Conservation (phyloP, 2,113 vertebrate species). For the Alethe diademata region DNA sequence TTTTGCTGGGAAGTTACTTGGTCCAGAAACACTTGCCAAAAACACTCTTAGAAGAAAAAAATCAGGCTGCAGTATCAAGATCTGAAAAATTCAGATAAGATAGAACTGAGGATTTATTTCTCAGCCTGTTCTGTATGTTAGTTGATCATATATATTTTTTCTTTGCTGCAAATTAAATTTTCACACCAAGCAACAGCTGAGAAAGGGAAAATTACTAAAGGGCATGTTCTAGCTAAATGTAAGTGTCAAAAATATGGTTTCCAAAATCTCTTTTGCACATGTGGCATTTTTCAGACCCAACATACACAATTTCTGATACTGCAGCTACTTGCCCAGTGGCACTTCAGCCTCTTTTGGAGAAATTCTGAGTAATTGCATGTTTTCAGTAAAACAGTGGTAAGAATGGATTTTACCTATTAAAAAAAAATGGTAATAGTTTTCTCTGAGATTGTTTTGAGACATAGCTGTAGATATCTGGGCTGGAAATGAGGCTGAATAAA, state of each 20-base stretch:
- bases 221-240: background rate
- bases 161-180: background rate
- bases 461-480: background rate
- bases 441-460: background rate
- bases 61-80: background rate
- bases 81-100: background rate
- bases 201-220: background rate
- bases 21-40: background rate
- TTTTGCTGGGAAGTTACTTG: background rate
- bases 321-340: background rate
- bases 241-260: background rate
- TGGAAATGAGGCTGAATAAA: background rate
- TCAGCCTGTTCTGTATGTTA: background rate
- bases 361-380: background rate
- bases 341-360: background rate
- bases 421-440: background rate
- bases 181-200: background rate
- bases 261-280: background rate
- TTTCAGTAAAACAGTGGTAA: background rate
- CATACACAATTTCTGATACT: background rate
- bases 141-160: background rate
- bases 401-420: fast-evolving
- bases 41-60: background rate
- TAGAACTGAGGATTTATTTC: background rate
- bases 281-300: background rate